Evolutionary conservation across 1,140 invertebrate genomes (phyloP), one percentile per base, ranked within the genome.

Genomic region (Dermatophagoides farinae): DNA sequence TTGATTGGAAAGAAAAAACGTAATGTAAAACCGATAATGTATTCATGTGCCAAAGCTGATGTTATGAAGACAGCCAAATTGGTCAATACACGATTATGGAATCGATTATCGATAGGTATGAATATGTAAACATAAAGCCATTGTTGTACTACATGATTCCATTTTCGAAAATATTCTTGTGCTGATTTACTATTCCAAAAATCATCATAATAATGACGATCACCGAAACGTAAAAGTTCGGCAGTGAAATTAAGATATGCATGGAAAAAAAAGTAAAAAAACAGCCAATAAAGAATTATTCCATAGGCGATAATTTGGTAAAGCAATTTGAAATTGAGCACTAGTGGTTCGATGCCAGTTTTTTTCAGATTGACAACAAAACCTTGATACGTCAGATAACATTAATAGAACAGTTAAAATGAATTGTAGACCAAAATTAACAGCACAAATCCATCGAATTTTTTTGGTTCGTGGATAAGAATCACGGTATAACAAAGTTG

Each of bases 41-140:
- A 76, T 64, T 76, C 75, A 64, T 76, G 75, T 57, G 75, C 70
- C 16, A 76, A 62, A 6, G 73, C 73, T 18, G 74, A 75, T 14
- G 76, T 64, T 14, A 74, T 46, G 60, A 76, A 74, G 23, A 75
- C 73, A 50, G 64, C 58, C 0, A 68, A 68, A 67, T 71, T 68
- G 5, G 70, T 65, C 1, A 68, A 57, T 4, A 54, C 20, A 39
- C 53, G n/a, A 51, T 23, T 62, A 2, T 46, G 18, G 11, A 31
- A 53, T 12, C 14, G 22, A 37, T 38, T 25, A 47, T 58, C n/a
- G 1, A 61, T 18, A 16, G 49, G 50, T 67, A 80, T 82, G 71
- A 92, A 96, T 20, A 97, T 77, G 71, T 95, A 93, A 1, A 82
- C 81, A 65, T 91, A 88, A 0, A 97, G 74, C 89, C 89, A 97